Evolutionary conservation across 2,888 invertebrate genomes (phyloP), one percentile per base, ranked within the genome.

Genomic region (Tortrix viridana): DNA sequence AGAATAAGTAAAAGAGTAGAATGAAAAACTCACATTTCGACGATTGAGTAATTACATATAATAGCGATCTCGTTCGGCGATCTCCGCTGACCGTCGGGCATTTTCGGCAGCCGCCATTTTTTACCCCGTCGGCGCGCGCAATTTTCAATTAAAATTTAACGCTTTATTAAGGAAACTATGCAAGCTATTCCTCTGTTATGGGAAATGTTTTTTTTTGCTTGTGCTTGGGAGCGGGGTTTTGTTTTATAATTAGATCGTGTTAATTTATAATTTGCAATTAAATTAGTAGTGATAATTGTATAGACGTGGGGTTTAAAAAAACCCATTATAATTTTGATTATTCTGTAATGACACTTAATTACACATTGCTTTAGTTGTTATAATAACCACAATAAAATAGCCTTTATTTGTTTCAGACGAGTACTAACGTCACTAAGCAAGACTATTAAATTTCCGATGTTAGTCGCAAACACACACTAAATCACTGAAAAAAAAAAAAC

Each of bases 91-190:
- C 75, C 79, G 65, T 82, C 82, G 84, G 76, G 72, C 71, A 81
- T 84, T 77, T 78, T 80, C 79, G 84, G 75, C 67, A 71, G 71
- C 66, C 66, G 65, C 68, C 67, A 71, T 76, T 88, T 87, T 88
- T 88, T 84, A 80, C 71, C 61, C 60, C 69, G 68, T 74, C 68
- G 70, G 67, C 72, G 72, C 75, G 74, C 73, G 80, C 75, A 80
- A 84, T 84, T 88, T 84, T 85, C 85, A 89, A 89, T 89, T 88
- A 89, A 87, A 87, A 81, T 84, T 84, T 86, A 84, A 79, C 84
- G 83, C 85, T 83, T 82, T 85, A 86, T 85, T 88, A 84, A 77
- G 81, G 82, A 84, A 87, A 87, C 84, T 87, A 88, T 86, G 81
- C 73, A 67, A 62, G 68, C 70, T 67, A 70, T 74, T 68, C 65